Conservation (phyloP, 2,797 vertebrate species). For the Macropodus opercularis region DNA sequence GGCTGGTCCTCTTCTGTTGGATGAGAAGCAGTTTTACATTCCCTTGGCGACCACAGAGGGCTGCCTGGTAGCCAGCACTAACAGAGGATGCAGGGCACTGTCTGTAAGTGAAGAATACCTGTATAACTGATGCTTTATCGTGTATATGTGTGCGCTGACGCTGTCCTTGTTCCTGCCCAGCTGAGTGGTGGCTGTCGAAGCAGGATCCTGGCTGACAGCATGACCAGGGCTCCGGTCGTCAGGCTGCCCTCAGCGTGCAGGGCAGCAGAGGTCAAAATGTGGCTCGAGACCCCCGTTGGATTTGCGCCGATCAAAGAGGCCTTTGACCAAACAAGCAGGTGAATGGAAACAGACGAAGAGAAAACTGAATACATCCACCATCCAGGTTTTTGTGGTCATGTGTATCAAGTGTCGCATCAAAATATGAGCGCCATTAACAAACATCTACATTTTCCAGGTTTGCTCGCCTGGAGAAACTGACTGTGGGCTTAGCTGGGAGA, state of each 20-base stretch:
- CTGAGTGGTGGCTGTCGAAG: slow-evolving; percentile 91
- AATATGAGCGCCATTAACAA: background rate
- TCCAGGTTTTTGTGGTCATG: background rate
- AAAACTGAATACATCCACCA: too few relatives aligned
- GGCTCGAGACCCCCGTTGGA: slow-evolving; percentile 90
- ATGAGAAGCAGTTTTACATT: slow-evolving; percentile 90
- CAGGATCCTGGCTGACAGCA: slow-evolving; percentile 90
- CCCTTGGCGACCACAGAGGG: slow-evolving; percentile 98
- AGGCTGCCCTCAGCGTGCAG: slow-evolving; percentile 91
- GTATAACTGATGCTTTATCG: background rate
- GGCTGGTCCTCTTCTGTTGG: slow-evolving; percentile 90
- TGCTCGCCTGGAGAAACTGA: slow-evolving; percentile 90
- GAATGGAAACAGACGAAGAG: background rate
- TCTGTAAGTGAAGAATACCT: slow-evolving; percentile 80
- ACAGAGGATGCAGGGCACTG: slow-evolving; percentile 94
- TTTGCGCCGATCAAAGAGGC: slow-evolving; percentile 88
- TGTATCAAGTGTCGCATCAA: background rate
- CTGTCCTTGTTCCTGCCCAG: slow-evolving; percentile 66
- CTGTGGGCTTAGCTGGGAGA: slow-evolving; percentile 88
- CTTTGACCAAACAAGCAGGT: slow-evolving; percentile 96
- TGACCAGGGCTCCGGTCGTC: slow-evolving; percentile 95
- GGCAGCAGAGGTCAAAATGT: slow-evolving; percentile 93
- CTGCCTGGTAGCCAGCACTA: slow-evolving; percentile 95
- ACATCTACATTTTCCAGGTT: slow-evolving; percentile 79
- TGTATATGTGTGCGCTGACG: slow-evolving; percentile 17